A percentile compares a stretch with the other conserved stretches of the same genome.
These are phyloP conservation scores for Philopotamus ludificatus DNA, from an alignment of 1,140 invertebrate species.

Conservation along the genomic window DNA sequence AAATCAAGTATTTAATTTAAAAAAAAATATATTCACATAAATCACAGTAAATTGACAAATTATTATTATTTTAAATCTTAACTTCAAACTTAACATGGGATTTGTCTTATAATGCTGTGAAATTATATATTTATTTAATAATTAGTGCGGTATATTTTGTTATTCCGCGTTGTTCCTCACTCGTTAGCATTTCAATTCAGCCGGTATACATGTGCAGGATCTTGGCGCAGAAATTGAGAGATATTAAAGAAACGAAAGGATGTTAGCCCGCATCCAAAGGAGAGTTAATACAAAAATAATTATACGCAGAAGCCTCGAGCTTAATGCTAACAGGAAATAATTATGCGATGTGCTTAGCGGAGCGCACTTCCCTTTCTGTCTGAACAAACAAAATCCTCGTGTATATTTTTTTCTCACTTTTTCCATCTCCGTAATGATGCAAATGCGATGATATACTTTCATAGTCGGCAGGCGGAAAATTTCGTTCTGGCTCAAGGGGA, in stretches of 20 bases:
- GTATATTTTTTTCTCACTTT: not conserved
- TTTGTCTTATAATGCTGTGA: no score
- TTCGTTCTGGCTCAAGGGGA: not conserved
- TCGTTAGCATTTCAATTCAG: no score
- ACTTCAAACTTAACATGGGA: no score
- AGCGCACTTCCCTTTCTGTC: slow-evolving; percentile 16
- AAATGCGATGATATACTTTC: not conserved
- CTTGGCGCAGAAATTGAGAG: no score
- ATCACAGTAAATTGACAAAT: no score
- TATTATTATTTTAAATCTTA: no score
- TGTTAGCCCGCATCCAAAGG: not conserved
- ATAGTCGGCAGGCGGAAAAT: not conserved
- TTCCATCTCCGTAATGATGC: not conserved
- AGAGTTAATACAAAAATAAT: slow-evolving; percentile 22
- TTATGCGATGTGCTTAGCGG: slow-evolving; percentile 27
- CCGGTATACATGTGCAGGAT: no score
- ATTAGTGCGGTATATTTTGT: no score
- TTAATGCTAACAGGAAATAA: slow-evolving; percentile 23
- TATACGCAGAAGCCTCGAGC: slow-evolving; percentile 12
- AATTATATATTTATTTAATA: no score
- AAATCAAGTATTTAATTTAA: no score
- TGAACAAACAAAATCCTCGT: slow-evolving; percentile 27
- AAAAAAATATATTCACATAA: no score
- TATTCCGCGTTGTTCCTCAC: no score
- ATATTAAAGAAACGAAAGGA: not conserved